A percentile compares a stretch with the other conserved stretches of the same genome.
These are phyloP conservation scores for Agrotis clavis DNA, from an alignment of 2,888 invertebrate genomes.

Conservation along the genomic window DNA sequence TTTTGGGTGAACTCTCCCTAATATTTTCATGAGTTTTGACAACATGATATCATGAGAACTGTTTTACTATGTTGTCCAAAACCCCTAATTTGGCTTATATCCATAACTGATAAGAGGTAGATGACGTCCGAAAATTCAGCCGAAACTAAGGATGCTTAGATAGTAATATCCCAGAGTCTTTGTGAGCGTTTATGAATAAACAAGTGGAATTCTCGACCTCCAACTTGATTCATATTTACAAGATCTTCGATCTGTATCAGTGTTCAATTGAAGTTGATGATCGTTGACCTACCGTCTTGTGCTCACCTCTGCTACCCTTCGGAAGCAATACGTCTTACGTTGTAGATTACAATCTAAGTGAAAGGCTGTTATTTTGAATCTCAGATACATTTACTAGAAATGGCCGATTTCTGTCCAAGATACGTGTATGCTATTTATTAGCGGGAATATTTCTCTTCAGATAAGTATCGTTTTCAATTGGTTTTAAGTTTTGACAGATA, in stretches of 20 bases:
- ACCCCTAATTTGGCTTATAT: no score
- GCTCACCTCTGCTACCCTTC: slow-evolving; percentile 72
- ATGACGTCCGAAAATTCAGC: no score
- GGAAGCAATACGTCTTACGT: slow-evolving; percentile 70
- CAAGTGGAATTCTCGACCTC: slow-evolving; percentile 31
- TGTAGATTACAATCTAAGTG: slow-evolving; percentile 72
- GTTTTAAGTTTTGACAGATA: slow-evolving; percentile 70
- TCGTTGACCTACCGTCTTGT: slow-evolving; percentile 70
- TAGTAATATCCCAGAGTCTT: neutral
- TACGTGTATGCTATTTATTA: slow-evolving; percentile 52
- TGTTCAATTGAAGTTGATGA: slow-evolving; percentile 73
- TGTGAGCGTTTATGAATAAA: slow-evolving; percentile 17
- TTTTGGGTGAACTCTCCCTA: no score
- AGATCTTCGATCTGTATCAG: slow-evolving; percentile 71
- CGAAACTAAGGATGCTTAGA: no score
- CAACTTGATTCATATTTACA: slow-evolving; percentile 49
- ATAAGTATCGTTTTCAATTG: slow-evolving; percentile 58
- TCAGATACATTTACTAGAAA: slow-evolving; percentile 56
- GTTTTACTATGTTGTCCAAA: no score
- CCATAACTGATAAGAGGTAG: no score
- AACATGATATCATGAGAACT: no score
- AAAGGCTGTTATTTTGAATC: slow-evolving; percentile 68
- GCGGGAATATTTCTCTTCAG: slow-evolving; percentile 31
- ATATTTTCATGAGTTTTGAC: no score
- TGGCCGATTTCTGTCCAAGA: slow-evolving; percentile 50